Evolutionary conservation across 1,140 invertebrate genomes (phyloP), one percentile per base, ranked within the genome.

Genomic region (Procambarus clarkii): DNA sequence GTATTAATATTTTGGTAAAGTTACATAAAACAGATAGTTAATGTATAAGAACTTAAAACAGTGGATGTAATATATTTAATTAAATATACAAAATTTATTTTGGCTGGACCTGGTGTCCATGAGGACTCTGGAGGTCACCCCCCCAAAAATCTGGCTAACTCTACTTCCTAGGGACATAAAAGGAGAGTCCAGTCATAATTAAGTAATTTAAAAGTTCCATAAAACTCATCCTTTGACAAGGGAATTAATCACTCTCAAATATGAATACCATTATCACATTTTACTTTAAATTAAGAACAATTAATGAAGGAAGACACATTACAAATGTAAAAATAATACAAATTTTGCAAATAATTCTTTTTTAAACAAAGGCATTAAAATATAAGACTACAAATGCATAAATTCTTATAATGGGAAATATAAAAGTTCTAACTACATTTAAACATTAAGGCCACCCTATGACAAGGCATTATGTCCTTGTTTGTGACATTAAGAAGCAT

Each of bases 391-490:
- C 64, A 71, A 34, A 81, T 80, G 46, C 79, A 71, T 45, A 88
- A 54, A 64, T 71, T 74, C 77, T 80, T 71, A 82, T 54, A 46
- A 79, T 78, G 86, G 87, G 87, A 78, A 88, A 88, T 88, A 88
- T 82, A 88, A 88, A 88, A 88, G 46, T 64, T 74, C 87, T 88
- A 88, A 48, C 87, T 88, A 88, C 79, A 46, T 80, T 88, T 88
- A 81, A 69, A 50, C 87, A 88, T 88, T 85, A 88, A 88, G 87
- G 87, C 87, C 87, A 88, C 87, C 87, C 79, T 88, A 88, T 88
- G 50, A 88, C 87, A 88, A 88, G 87, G 87, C 87, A 88, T 88
- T 88, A 82, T 74, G 87, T 88, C 87, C 87, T 88, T 88, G 87
- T 82, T 88, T 88, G 87, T 88, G 87, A 88, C 87, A 88, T 88